Evolutionary conservation across 2,113 vertebrate genomes (phyloP), one percentile per base, ranked within the genome.

Genomic region (Amphilophus citrinellus): DNA sequence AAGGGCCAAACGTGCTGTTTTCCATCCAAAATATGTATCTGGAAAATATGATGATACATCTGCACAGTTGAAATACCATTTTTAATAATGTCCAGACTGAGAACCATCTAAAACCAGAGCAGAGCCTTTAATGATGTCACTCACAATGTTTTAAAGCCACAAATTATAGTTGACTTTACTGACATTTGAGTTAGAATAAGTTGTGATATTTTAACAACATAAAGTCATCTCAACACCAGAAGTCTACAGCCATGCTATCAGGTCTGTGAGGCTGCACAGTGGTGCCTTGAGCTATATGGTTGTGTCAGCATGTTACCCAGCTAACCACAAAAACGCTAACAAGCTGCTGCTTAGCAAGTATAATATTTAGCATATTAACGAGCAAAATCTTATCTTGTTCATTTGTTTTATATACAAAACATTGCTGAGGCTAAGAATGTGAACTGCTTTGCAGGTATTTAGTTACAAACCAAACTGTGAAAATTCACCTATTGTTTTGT

Each of bases 41-140:
- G 62, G 77, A 89, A 90, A 88, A 77, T 53, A 75, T 86, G 79
- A 87, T 61, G 60, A 88, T 68, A 83, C 30, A 71, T 83, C 76
- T 83, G 68, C 57, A 76, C 13, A 5, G 13, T 61, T 85, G 32
- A 83, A 86, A 84, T 83, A 75, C n/a, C 35, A 57, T 79, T 76
- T 82, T 50, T 83, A 85, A 83, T 80, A 30, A 90, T 44, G 35
- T 86, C 84, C 85, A 91, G 81, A 91, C 44, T 77, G 68, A 81
- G 85, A 86, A 27, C 11, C 61, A 61, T 53, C 61, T 66, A 65
- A 82, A 77, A 58, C 10, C 15, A 42, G 4, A 76, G 14, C 35
- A 35, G 35, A 35, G 35, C 35, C 35, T 35, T 35, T 35, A 7
- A 35, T 35, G 6, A 35, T 35, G 35, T 82, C 61, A 91, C 79